Conservation (phyloP, 2,113 vertebrate genomes). For the Rhodinocichla rosea region DNA sequence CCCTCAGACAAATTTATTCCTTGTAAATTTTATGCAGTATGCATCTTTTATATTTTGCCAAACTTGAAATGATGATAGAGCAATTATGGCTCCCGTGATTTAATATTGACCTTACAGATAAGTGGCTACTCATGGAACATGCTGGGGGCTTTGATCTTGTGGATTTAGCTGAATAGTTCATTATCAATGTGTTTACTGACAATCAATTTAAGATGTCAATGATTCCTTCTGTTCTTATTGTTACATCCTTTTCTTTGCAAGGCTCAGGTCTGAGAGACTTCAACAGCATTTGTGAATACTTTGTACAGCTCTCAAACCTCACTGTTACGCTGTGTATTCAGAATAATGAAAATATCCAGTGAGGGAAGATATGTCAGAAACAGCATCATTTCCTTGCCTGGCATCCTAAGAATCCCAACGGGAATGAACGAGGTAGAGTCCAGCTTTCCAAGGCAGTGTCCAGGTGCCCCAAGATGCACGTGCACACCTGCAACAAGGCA, state of each 20-base stretch:
- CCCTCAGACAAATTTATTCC: background rate
- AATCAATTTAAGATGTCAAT: background rate
- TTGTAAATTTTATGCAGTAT: background rate
- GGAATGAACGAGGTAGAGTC: background rate
- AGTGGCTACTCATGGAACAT: background rate
- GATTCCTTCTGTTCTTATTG: background rate
- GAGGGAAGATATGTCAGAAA: background rate
- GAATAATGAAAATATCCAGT: background rate
- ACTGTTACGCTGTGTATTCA: background rate
- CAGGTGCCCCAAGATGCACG: accelerated
- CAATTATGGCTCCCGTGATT: background rate
- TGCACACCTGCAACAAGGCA: background rate
- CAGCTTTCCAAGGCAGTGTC: background rate
- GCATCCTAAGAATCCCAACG: background rate
- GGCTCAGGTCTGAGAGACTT: background rate
- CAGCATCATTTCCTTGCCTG: background rate
- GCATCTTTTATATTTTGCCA: background rate
- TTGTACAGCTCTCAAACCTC: background rate
- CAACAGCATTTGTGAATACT: background rate
- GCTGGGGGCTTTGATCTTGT: background rate
- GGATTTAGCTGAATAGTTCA: background rate
- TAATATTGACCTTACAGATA: background rate
- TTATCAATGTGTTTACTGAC: background rate
- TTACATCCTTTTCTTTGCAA: background rate
- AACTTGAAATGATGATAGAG: background rate